Base-by-base conservation (phyloP, 1,140 invertebrate species). In the Micrasema longulum region DNA sequence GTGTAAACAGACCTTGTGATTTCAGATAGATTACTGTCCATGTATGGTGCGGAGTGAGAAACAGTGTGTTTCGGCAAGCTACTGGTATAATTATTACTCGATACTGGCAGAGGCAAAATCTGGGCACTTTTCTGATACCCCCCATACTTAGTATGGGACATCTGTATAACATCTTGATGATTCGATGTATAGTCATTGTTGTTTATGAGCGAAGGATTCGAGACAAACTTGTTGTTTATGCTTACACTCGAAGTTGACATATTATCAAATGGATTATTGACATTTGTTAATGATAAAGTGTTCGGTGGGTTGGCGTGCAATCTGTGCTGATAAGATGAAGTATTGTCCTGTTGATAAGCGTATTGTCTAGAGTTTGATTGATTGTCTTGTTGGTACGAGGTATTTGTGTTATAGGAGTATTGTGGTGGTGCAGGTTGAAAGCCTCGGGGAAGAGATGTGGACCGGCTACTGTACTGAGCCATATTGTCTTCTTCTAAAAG, bases 401-500 rank as follows among this genome's bases (percentile, higher is more conserved):
- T 80, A 80, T 62, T 81, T 10, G 45, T 18, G 22, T 48, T 50
- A 18, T 62, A 62, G n/a, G n/a, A 14, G 80, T 76, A 73, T 76
- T 80, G 74, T 77, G 80, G 67, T 82, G 62, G 81, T 10, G 77
- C 81, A 11, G 63, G 14, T 69, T 63, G 70, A 35, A 69, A 72
- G 1, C 66, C 70, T 57, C 82, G 71, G 7, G 83, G 83, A 31
- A 84, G 60, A 1, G 84, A 84, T 0, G 83, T 78, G 3, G 82
- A 77, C 64, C 83, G 76, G 3, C 78, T 75, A 63, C 82, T 81
- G 65, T 84, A 82, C n/a, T 63, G 66, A 57, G 81, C 79, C 0
- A 81, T 79, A 16, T 81, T 73, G 70, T 85, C 87, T 76, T 88
- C 87, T 75, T 88, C 87, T 11, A 87, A 70, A 11, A 88, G 86